These are phyloP conservation scores for Gephyroberyx darwinii DNA, from an alignment of 2,797 vertebrate species.

Conservation along the genomic window DNA sequence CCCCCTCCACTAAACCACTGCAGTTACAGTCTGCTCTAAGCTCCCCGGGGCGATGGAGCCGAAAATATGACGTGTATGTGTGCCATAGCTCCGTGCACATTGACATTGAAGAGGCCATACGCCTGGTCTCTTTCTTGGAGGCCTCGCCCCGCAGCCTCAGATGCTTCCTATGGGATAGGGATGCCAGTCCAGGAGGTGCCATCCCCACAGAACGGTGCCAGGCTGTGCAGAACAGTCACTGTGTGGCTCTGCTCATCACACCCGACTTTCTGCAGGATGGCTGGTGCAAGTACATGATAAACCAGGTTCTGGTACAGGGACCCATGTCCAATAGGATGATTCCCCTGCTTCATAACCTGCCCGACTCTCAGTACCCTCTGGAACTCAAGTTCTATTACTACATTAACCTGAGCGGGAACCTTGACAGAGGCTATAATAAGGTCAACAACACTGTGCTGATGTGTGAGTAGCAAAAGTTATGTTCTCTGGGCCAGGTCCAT, in stretches of 20 bases:
- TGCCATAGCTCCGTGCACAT: slow-evolving; percentile 85
- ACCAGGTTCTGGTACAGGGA: slow-evolving; percentile 85
- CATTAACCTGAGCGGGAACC: slow-evolving; percentile 75
- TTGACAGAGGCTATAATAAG: slow-evolving; percentile 75
- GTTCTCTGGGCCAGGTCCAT: neutral
- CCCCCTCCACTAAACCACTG: neutral
- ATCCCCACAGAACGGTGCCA: slow-evolving; percentile 84
- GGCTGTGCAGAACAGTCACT: slow-evolving; percentile 84
- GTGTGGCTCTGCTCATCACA: slow-evolving; percentile 87
- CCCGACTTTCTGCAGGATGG: slow-evolving; percentile 85
- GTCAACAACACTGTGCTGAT: slow-evolving; percentile 79
- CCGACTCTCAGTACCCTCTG: slow-evolving; percentile 79
- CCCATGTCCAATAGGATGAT: slow-evolving; percentile 84
- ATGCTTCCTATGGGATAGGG: slow-evolving; percentile 88
- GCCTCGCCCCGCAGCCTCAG: slow-evolving; percentile 75
- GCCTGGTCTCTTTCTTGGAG: slow-evolving; percentile 86
- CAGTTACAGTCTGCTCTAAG: slow-evolving; percentile 28
- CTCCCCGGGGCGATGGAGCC: slow-evolving; percentile 77
- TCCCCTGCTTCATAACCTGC: slow-evolving; percentile 81
- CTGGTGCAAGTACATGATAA: slow-evolving; percentile 92
- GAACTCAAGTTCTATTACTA: slow-evolving; percentile 85
- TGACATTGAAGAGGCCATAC: slow-evolving; percentile 73
- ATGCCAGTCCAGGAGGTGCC: slow-evolving; percentile 77
- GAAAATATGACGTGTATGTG: slow-evolving; percentile 85
- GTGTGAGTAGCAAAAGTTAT: slow-evolving; percentile 83